These are phyloP conservation scores for Amorpha juglandis DNA, from an alignment of 2,888 invertebrate genomes.

Conservation along the genomic window DNA sequence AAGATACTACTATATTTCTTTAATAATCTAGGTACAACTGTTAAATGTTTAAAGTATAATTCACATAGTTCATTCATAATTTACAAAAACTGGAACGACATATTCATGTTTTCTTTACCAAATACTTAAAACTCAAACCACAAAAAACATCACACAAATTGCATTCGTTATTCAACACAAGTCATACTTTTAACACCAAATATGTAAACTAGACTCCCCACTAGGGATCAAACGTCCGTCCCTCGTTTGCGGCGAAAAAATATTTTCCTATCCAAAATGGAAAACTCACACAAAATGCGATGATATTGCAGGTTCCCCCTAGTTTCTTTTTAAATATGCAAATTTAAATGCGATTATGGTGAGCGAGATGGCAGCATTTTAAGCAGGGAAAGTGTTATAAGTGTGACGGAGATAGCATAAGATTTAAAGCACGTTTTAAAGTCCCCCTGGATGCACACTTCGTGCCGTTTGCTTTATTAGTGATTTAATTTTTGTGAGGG, in stretches of 20 bases:
- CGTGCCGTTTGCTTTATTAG: slow-evolving; percentile 45
- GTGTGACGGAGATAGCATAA: slow-evolving; percentile 42
- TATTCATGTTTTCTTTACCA: neutral
- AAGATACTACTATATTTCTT: too few relatives aligned
- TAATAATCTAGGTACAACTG: too few relatives aligned
- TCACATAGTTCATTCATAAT: too few relatives aligned
- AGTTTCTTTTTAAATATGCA: slow-evolving; percentile 66
- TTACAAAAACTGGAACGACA: neutral
- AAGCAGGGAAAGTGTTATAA: slow-evolving; percentile 28
- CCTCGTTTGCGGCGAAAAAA: slow-evolving; percentile 37
- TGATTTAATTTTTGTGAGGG: slow-evolving; percentile 40
- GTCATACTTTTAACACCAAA: slow-evolving; percentile 22
- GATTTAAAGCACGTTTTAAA: slow-evolving; percentile 35
- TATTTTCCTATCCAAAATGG: slow-evolving; percentile 53
- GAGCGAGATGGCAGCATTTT: slow-evolving; percentile 39
- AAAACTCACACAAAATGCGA: slow-evolving; percentile 63
- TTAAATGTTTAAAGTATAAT: too few relatives aligned
- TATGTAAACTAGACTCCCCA: slow-evolving; percentile 20
- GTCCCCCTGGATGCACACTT: slow-evolving; percentile 57
- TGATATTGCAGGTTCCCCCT: slow-evolving; percentile 56
- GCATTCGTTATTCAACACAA: slow-evolving; percentile 15
- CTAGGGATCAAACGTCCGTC: slow-evolving; percentile 25
- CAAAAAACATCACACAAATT: slow-evolving; percentile 17
- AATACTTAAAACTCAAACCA: neutral
- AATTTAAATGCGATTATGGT: slow-evolving; percentile 65